These are phyloP conservation scores for Papilio machaon DNA, from an alignment of 1,140 invertebrate species.

Conservation along the genomic window DNA sequence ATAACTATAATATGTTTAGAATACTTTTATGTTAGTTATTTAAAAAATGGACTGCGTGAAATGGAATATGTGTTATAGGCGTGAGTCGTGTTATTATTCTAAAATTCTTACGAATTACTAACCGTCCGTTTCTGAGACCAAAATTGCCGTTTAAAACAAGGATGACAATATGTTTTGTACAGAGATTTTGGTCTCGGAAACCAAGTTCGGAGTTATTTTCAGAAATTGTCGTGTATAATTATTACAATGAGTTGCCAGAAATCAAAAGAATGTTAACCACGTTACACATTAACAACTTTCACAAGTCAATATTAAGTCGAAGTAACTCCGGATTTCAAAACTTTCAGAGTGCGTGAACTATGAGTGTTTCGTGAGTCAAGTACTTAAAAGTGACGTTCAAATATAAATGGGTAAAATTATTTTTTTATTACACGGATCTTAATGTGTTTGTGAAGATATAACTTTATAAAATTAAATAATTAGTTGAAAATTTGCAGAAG, in stretches of 20 bases:
- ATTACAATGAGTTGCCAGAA: conserved; percentile 1
- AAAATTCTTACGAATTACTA: not conserved
- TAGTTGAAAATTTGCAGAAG: not conserved
- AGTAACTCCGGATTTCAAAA: conserved; percentile 38
- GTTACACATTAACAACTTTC: conserved; percentile 40
- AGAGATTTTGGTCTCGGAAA: too few relatives aligned
- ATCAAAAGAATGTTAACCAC: conserved; percentile 1
- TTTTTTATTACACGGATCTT: not conserved
- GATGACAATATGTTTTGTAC: too few relatives aligned
- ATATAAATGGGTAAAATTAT: not conserved
- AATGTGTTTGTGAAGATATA: not conserved
- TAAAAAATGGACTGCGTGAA: not conserved
- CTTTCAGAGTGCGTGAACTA: conserved; percentile 47
- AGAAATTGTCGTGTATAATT: not conserved
- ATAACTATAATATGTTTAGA: conserved; percentile 2
- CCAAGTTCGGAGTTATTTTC: not conserved
- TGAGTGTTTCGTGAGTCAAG: not conserved
- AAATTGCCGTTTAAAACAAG: too few relatives aligned
- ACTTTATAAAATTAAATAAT: not conserved
- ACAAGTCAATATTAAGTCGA: conserved; percentile 38
- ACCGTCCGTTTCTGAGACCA: too few relatives aligned
- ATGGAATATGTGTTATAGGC: not conserved
- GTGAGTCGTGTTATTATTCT: not conserved
- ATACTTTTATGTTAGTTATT: not conserved
- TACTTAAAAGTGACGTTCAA: not conserved